Base-by-base conservation (phyloP, 2,113 vertebrate genomes). In the Xenus cinereus region DNA sequence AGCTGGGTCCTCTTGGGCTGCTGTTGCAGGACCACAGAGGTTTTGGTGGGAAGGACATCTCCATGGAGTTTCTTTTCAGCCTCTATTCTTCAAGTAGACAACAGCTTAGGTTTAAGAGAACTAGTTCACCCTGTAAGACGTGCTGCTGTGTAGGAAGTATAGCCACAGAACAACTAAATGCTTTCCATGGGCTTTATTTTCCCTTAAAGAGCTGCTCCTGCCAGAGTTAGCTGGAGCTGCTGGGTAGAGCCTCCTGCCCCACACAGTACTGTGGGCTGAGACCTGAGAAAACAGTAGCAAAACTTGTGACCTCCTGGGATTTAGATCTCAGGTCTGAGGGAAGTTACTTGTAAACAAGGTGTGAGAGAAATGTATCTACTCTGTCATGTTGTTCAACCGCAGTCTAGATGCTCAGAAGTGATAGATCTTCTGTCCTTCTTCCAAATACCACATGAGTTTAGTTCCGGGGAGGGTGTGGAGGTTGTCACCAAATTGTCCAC, bases 311-410 rank as follows among this genome's bases (percentile, higher is more conserved):
- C 23, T 69, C 13, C 4, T 66, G 54, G 22, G 24, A 21, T 66
- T 78, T 22, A 63, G 64, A 20, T 46, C 32, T 43, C 6, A 3
- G 37, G 27, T 67, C 21, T 59, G 60, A n/a, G 68, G 24, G 24
- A 66, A 6, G 14, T 53, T 53, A 24, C 32, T 56, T 73, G n/a
- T 27, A 78, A 43, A 43, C 20, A 39, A 83, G 7, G 5, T 14
- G 9, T 3, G 2, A 71, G 50, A 66, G 23, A 89, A 85, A 12
- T 26, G 7, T 0, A 4, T 2, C n/a, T 43, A 3, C 2, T 33
- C 33, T 73, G 50, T 54, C 0, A 0, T 56, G n/a, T 60, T 88
- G 43, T 84, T 92, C 24, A 59, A 0, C 37, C 4, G 2, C 48
- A 37, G 24, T 22, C 18, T 50, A 7, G 20, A 13, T 35, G 39